Evolutionary conservation across 2,113 vertebrate species (phyloP).

Genomic region (Ptilorrhoa leucosticta): DNA sequence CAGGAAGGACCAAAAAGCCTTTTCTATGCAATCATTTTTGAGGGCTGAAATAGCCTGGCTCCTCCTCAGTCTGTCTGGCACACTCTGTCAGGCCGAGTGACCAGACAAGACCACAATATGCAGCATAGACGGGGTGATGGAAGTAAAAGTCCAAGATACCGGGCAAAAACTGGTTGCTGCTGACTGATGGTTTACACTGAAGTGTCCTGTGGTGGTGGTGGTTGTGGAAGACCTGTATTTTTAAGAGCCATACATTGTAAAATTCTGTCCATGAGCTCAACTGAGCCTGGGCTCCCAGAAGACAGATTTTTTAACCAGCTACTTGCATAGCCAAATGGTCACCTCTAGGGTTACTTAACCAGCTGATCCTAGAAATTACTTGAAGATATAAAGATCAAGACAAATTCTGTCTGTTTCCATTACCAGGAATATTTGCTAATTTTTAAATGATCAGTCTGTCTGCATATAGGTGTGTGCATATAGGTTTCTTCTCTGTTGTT

Average conservation of each 20-base stretch:
- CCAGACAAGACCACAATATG: accelerated
- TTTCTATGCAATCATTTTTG: not conserved
- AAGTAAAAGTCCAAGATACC: not conserved
- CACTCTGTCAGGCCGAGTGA: not conserved
- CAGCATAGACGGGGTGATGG: not conserved
- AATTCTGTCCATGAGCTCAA: not conserved
- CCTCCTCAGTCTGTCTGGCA: not conserved
- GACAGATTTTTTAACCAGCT: not conserved
- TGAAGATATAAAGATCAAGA: not conserved
- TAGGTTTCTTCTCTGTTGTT: not conserved
- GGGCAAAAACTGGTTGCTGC: not conserved
- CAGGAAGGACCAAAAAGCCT: not conserved
- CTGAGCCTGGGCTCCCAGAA: not conserved
- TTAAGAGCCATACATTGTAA: not conserved
- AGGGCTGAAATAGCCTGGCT: not conserved
- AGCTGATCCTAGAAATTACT: not conserved
- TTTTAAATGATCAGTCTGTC: not conserved
- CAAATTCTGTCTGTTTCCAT: not conserved
- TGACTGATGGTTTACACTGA: not conserved
- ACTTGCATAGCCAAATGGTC: not conserved
- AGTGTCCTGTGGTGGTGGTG: not conserved
- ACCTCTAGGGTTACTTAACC: not conserved
- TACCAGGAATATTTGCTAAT: not conserved
- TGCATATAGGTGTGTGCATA: not conserved
- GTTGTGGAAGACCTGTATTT: not conserved